Conservation (phyloP, 2,888 invertebrate species). For the Lasius platythorax region DNA sequence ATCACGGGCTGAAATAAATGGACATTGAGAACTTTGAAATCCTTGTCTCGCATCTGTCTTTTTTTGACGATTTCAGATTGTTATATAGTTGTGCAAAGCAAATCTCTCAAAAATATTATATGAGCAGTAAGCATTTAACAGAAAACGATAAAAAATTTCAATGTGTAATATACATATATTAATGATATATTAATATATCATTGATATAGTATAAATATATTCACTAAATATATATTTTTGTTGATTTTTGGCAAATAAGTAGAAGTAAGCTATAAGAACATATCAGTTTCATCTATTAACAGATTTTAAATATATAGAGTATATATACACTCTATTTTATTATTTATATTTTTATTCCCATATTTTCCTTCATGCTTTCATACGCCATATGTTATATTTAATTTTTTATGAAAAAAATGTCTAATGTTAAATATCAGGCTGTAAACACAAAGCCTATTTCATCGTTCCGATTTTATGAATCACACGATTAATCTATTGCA, state of each 20-base stretch:
- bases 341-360: slow-evolving; percentile 10
- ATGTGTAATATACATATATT: neutral
- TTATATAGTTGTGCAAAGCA: neutral
- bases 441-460: neutral
- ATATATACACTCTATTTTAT: neutral
- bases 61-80: neutral
- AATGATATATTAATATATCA: neutral
- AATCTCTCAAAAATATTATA: slow-evolving; percentile 1
- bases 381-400: neutral
- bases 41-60: no score
- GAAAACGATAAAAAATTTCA: neutral
- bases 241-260: neutral
- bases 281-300: neutral
- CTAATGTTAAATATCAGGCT: neutral
- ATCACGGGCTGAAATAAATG: neutral
- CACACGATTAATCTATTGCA: neutral
- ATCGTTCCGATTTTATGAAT: neutral
- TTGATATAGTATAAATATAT: neutral
- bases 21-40: slow-evolving; percentile 26
- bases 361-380: neutral
- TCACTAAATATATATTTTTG: neutral
- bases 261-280: neutral
- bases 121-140: neutral
- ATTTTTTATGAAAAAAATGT: neutral
- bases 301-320: neutral